Evolutionary conservation across 2,888 invertebrate species (phyloP), one percentile per base, ranked within the genome.

Genomic region (Maniola hyperantus): DNA sequence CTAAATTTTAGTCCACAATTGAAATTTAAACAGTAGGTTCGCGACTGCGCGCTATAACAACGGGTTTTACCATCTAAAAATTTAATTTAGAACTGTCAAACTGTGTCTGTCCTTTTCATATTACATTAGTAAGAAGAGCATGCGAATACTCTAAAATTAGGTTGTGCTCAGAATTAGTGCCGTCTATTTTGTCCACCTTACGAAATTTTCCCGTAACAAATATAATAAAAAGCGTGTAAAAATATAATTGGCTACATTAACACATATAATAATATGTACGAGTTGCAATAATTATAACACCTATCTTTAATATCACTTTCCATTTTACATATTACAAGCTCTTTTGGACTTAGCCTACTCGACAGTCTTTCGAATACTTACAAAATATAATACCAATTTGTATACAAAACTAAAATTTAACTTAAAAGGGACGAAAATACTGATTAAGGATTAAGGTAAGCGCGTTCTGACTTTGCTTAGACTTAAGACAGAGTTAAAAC

Each of bases 241-340:
- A 75, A 78, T 74, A 76, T 71, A 71, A 71, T 71, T 71, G 55
- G 68, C 70, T 42, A 57, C 15, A 50, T 34, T 50, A 59, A 68
- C 53, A 72, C 76, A 78, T 76, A 26, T 26, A 26, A 26, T n/a
- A n/a, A n/a, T n/a, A n/a, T 26, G 26, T 26, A 26, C 2, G 26
- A 26, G 26, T 26, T 79, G 72, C 72, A 76, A 74, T 76, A 46
- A 46, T 46, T 46, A 15, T 46, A 78, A 74, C 69, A 67, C 79
- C 81, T 82, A 82, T 74, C 63, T 36, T 66, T 83, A 84, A 77
- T 85, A 83, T 87, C 87, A 87, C 87, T 57, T 85, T 83, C 81
- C 78, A 78, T 46, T 39, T 50, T 51, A 61, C 74, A 74, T 72
- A 69, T 36, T 50, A 61, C 74, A 75, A 73, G 70, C 72, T 74